These are phyloP conservation scores for Lapara coniferarum DNA, from an alignment of 2,888 invertebrate species.

Conservation along the genomic window DNA sequence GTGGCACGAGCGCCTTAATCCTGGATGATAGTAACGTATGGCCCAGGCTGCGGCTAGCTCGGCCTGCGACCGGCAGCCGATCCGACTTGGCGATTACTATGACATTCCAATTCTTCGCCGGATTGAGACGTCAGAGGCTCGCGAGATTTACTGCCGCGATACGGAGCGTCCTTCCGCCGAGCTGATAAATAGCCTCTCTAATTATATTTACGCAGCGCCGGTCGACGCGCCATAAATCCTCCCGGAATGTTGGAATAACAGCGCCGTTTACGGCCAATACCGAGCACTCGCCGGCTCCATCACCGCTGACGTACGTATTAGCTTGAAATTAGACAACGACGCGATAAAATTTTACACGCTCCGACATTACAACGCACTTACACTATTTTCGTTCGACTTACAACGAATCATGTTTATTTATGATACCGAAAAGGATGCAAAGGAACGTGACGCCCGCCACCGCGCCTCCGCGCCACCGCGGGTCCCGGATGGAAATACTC, in stretches of 20 bases:
- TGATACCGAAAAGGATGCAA: slow-evolving; percentile 57
- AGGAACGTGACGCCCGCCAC: slow-evolving; percentile 61
- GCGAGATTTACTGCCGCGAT: slow-evolving; percentile 76
- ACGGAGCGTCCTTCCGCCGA: slow-evolving; percentile 77
- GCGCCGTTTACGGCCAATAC: slow-evolving; percentile 62
- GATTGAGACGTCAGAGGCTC: slow-evolving; percentile 76
- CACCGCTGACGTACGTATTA: slow-evolving; percentile 63
- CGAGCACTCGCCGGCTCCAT: slow-evolving; percentile 59
- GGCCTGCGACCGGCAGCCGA: neutral
- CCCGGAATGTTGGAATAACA: slow-evolving; percentile 73
- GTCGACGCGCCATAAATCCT: slow-evolving; percentile 75
- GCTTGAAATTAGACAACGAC: slow-evolving; percentile 59
- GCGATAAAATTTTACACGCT: slow-evolving; percentile 59
- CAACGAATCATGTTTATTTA: slow-evolving; percentile 35
- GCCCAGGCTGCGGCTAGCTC: slow-evolving; percentile 25
- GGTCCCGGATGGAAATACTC: slow-evolving; percentile 65
- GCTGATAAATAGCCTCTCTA: slow-evolving; percentile 81
- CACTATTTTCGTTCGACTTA: slow-evolving; percentile 34
- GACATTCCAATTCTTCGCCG: slow-evolving; percentile 67
- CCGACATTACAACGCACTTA: slow-evolving; percentile 44
- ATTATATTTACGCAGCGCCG: slow-evolving; percentile 82
- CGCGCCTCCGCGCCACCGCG: slow-evolving; percentile 44
- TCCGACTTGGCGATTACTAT: slow-evolving; percentile 39
- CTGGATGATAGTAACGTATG: slow-evolving; percentile 63
- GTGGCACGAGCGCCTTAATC: slow-evolving; percentile 11